These are phyloP conservation scores for Drosophila simulans DNA, from an alignment of 1,140 invertebrate species.

Conservation along the genomic window DNA sequence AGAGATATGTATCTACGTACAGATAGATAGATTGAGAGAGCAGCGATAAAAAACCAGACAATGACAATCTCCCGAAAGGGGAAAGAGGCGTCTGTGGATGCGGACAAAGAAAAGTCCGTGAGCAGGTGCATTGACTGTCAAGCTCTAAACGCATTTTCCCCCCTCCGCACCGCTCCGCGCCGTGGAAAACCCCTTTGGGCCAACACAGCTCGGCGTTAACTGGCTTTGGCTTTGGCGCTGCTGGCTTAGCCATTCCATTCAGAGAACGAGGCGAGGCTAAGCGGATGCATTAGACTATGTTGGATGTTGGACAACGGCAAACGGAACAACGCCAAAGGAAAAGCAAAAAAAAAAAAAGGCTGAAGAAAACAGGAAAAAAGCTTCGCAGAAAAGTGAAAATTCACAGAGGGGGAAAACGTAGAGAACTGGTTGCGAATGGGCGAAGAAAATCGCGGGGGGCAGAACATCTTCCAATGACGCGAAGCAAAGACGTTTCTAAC, in stretches of 20 bases:
- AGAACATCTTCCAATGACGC: constrained; percentile 43
- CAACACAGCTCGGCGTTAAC: constrained; percentile 48
- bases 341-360: neutral
- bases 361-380: constrained; percentile 31
- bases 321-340: constrained; percentile 42
- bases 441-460: constrained; percentile 2
- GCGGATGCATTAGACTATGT: constrained; percentile 68
- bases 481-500: constrained; percentile 54
- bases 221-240: constrained; percentile 51
- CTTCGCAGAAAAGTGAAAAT: constrained; percentile 70
- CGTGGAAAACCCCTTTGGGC: neutral
- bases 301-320: constrained; percentile 45
- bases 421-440: constrained; percentile 1
- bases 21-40: constrained; percentile 10
- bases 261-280: constrained; percentile 52
- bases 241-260: constrained; percentile 62
- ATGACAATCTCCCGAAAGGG: constrained; percentile 27
- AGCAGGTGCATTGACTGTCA: constrained; percentile 67
- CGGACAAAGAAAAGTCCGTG: constrained; percentile 58
- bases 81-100: neutral
- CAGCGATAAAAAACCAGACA: constrained; percentile 49
- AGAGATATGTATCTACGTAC: constrained; percentile 12
- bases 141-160: constrained; percentile 40
- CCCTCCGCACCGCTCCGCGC: neutral
- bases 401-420: constrained; percentile 13